phyloP scores from a whole-genome alignment of 1,140 invertebrate species.

The Teleopsis dalmanni region DNA sequence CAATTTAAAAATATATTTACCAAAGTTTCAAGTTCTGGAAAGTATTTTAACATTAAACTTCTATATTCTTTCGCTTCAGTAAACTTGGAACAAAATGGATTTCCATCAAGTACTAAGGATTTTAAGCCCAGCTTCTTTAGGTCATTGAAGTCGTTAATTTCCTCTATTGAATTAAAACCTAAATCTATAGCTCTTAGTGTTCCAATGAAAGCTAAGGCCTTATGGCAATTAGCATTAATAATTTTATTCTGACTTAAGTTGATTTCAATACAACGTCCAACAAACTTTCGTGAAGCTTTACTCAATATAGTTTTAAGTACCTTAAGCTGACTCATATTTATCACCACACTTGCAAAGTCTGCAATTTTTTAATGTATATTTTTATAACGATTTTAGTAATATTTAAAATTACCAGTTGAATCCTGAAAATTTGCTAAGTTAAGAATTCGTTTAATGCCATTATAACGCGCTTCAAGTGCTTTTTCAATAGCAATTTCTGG shows the following conservation, averaged over 20 bases:
- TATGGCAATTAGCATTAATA: conserved; percentile 11
- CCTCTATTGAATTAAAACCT: conserved; percentile 28
- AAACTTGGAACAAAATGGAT: conserved; percentile 47
- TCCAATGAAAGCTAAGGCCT: conserved; percentile 18
- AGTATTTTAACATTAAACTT: conserved; percentile 41
- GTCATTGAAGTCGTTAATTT: conserved; percentile 17
- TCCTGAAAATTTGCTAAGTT: conserved; percentile 26
- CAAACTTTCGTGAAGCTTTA: conserved; percentile 21
- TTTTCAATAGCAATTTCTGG: conserved; percentile 21
- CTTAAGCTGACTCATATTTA: conserved; percentile 21
- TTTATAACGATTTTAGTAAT: neutral
- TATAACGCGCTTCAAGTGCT: conserved; percentile 22
- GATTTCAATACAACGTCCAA: conserved; percentile 25
- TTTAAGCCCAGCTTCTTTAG: conserved; percentile 22
- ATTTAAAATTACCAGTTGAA: conserved; percentile 8
- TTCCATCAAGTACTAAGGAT: conserved; percentile 45
- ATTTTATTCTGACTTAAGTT: conserved; percentile 29
- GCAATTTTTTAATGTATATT: neutral
- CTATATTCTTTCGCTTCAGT: conserved; percentile 44
- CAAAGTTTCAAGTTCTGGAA: conserved; percentile 30
- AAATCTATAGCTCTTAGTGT: conserved; percentile 28
- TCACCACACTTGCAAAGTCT: conserved; percentile 22
- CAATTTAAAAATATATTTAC: too few relatives aligned
- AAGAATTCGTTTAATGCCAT: conserved; percentile 21
- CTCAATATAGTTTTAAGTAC: conserved; percentile 19